phyloP scores from a whole-genome alignment of 1,140 invertebrate species.

The Drosophila quadrilineata region DNA sequence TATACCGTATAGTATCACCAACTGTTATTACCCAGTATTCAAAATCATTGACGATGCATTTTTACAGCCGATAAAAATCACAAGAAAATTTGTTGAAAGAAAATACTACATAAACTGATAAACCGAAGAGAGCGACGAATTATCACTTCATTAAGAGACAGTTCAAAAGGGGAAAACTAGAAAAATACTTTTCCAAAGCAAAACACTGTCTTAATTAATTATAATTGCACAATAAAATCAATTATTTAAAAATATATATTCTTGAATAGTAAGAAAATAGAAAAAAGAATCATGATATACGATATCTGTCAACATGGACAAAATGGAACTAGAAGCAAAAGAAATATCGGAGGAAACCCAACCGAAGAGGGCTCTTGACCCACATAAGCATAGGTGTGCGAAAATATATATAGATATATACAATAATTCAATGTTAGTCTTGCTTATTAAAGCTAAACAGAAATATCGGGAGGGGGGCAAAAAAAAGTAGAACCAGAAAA shows the following conservation, averaged over 20 bases:
- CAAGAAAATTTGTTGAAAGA: constrained; percentile 64
- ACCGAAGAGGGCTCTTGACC: no score
- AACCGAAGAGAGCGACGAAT: constrained; percentile 20
- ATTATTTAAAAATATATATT: neutral
- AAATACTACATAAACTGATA: constrained; percentile 50
- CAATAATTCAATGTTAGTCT: constrained; percentile 41
- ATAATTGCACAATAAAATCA: constrained; percentile 3
- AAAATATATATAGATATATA: neutral
- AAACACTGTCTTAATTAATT: constrained; percentile 10
- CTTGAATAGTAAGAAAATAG: neutral
- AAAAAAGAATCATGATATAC: no score
- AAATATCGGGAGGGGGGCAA: no score
- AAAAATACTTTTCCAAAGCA: neutral
- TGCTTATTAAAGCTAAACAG: constrained; percentile 1
- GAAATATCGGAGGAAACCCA: no score
- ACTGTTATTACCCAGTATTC: constrained; percentile 55
- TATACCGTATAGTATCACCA: constrained; percentile 23
- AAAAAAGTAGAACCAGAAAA: constrained; percentile 15
- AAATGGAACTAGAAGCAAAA: no score
- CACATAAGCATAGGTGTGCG: neutral
- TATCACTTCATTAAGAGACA: constrained; percentile 64
- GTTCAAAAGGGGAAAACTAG: neutral
- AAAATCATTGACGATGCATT: constrained; percentile 41
- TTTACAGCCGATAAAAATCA: constrained; percentile 67
- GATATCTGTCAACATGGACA: no score